Conservation (phyloP, 1,140 invertebrate species). For the Drosophila melanica region DNA sequence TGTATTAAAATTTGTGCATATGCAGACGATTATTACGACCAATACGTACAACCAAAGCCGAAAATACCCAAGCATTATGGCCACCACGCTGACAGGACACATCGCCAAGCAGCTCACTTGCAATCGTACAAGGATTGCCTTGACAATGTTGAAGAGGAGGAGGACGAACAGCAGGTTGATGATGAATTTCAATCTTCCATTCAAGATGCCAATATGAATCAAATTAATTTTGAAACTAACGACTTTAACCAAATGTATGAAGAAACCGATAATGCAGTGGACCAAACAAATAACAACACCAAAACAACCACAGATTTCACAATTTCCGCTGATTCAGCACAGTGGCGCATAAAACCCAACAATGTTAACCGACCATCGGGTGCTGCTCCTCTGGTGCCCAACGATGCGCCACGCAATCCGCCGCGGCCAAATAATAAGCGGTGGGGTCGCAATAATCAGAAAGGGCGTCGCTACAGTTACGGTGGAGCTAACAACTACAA, state of each 20-base stretch:
- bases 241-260: slow-evolving; percentile 54
- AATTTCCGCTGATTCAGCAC: slow-evolving; percentile 9
- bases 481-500: not conserved
- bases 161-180: slow-evolving; percentile 3
- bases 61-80: slow-evolving; percentile 38
- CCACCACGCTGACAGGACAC: not conserved
- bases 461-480: not conserved
- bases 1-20: too few species aligned
- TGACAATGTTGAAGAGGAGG: not conserved
- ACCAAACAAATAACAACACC: not conserved
- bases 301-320: not conserved
- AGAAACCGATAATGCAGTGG: not conserved
- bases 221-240: slow-evolving; percentile 48
- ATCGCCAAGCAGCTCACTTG: slow-evolving; percentile 46
- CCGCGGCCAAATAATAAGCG: not conserved
- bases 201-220: slow-evolving; percentile 19
- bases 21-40: slow-evolving; percentile 51
- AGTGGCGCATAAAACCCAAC: slow-evolving; percentile 30
- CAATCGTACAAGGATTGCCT: slow-evolving; percentile 32
- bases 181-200: slow-evolving; percentile 15
- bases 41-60: slow-evolving; percentile 47
- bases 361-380: slow-evolving; percentile 52
- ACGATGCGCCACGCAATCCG: not conserved
- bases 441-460: not conserved
- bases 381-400: slow-evolving; percentile 23